A percentile compares a stretch with the other conserved stretches of the same genome.
phyloP scores from a whole-genome alignment of 2,888 invertebrate genomes.

The Troides aeacus region DNA sequence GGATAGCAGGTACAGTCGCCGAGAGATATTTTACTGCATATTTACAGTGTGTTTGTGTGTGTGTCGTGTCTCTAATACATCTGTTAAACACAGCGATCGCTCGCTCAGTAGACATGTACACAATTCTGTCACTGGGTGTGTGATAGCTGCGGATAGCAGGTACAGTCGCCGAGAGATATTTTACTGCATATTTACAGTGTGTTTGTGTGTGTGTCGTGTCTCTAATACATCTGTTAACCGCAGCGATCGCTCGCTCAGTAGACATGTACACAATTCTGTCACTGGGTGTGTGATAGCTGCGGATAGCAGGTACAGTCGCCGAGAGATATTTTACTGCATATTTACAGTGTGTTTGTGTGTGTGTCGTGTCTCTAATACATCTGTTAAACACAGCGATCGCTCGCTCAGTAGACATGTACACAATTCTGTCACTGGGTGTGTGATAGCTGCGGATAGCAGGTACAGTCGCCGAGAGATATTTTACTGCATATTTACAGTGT shows the following conservation, averaged over 20 bases:
- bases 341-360: neutral
- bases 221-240: too few species aligned
- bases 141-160: slow-evolving; percentile 37
- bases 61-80: too few species aligned
- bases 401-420: slow-evolving; percentile 30
- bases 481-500: neutral
- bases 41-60: neutral
- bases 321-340: neutral
- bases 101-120: slow-evolving; percentile 30
- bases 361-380: too few species aligned
- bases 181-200: neutral
- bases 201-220: neutral
- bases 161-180: slow-evolving; percentile 30
- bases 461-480: slow-evolving; percentile 30
- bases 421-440: slow-evolving; percentile 38
- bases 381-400: slow-evolving; percentile 5
- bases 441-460: slow-evolving; percentile 37
- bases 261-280: slow-evolving; percentile 34
- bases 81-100: slow-evolving; percentile 6
- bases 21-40: neutral
- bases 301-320: slow-evolving; percentile 35
- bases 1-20: slow-evolving; percentile 35
- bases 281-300: slow-evolving; percentile 40
- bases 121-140: slow-evolving; percentile 38
- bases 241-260: slow-evolving; percentile 28